phyloP scores from a whole-genome alignment of 2,113 vertebrate genomes.

The Leptobrachium ailaonicum region DNA sequence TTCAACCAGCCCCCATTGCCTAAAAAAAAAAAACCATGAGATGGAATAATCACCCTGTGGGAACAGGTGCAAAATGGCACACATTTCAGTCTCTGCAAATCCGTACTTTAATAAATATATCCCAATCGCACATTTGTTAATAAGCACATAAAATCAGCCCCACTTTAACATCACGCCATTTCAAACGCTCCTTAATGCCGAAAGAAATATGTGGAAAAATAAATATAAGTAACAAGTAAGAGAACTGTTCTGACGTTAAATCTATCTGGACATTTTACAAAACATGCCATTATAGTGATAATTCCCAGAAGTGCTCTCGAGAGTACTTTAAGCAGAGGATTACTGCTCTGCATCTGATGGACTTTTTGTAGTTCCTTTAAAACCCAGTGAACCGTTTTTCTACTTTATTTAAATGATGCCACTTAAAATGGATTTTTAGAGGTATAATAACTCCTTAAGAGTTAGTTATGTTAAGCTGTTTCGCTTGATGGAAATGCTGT shows the following conservation, averaged over 20 bases:
- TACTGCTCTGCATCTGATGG: conserved; percentile 78
- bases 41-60: too few species aligned
- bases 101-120: background rate
- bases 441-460: conserved; percentile 85
- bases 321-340: conserved; percentile 81
- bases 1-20: conserved; percentile 59
- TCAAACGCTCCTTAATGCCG: background rate
- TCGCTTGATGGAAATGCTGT: conserved; percentile 84
- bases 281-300: conserved; percentile 84
- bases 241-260: conserved; percentile 75
- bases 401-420: conserved; percentile 85
- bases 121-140: background rate
- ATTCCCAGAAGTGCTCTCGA: conserved; percentile 83
- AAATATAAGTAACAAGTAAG: conserved; percentile 77
- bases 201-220: conserved; percentile 57
- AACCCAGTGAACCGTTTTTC: conserved; percentile 83
- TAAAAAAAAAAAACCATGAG: too few species aligned
- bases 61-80: too few species aligned
- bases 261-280: conserved; percentile 83
- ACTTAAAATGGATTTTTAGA: conserved; percentile 86
- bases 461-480: conserved; percentile 85
- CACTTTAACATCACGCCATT: background rate
- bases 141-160: background rate
- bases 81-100: background rate
- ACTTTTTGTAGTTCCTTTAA: conserved; percentile 84